These are phyloP conservation scores for Leptinotarsa peninsularis DNA, from an alignment of 2,888 invertebrate species.

Conservation along the genomic window DNA sequence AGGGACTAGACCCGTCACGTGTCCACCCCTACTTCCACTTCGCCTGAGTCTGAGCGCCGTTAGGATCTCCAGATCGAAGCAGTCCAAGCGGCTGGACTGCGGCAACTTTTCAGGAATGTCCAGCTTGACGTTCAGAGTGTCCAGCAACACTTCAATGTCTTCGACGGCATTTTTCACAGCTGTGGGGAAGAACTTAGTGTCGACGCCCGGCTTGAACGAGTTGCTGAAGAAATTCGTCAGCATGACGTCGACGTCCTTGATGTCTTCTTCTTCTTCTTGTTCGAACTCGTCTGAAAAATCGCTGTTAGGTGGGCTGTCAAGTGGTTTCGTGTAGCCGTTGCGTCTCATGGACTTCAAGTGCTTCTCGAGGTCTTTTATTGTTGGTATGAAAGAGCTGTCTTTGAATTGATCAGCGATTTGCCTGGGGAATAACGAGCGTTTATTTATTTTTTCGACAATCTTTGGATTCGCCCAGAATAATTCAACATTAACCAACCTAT, in stretches of 20 bases:
- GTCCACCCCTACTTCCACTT: not conserved
- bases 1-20: slow-evolving; percentile 44
- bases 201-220: slow-evolving; percentile 32
- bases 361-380: slow-evolving; percentile 40
- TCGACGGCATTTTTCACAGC: slow-evolving; percentile 42
- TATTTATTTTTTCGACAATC: not conserved
- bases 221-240: slow-evolving; percentile 51
- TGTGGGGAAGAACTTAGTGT: slow-evolving; percentile 19
- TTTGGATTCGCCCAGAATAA: not conserved
- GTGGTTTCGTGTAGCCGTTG: not conserved
- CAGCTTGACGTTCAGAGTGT: slow-evolving; percentile 47
- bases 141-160: slow-evolving; percentile 43
- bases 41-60: slow-evolving; percentile 28
- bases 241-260: slow-evolving; percentile 46
- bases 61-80: slow-evolving; percentile 51
- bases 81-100: slow-evolving; percentile 45
- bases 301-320: not conserved
- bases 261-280: not conserved
- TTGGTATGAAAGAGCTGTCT: slow-evolving; percentile 37
- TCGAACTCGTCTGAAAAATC: not conserved
- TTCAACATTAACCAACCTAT: no score
- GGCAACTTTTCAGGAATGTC: slow-evolving; percentile 50
- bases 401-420: slow-evolving; percentile 42
- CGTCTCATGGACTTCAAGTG: slow-evolving; percentile 14
- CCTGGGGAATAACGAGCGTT: slow-evolving; percentile 19